Evolutionary conservation across 2,113 vertebrate genomes (phyloP), one percentile per base, ranked within the genome.

Genomic region (Trogon surrucura): DNA sequence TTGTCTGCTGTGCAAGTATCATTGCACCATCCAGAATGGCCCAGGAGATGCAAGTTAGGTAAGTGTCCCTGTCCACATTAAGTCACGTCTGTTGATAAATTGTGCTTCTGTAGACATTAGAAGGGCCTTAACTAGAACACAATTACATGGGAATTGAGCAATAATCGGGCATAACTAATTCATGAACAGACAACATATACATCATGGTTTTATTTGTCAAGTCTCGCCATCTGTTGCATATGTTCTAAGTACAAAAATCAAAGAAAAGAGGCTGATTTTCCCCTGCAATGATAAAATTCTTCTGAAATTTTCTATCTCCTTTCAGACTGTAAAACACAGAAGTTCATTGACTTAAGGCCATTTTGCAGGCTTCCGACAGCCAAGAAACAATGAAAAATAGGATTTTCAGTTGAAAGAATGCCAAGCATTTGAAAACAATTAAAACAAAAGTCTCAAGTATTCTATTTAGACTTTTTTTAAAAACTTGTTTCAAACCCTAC

Each of bases 301-400:
- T 73, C 53, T 48, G 64, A 90, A 70, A 80, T 90, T 26, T 79
- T 90, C 69, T 23, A 11, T 72, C 45, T 92, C 27, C 13, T 75
- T 95, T 92, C 73, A 86, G 45, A 70, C 6, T 60, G 32, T 53
- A 66, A 93, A 72, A 93, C 85, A 93, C 17, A 95, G 51, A 82
- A 96, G 71, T 90, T 91, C 36, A 80, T 27, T 72, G 64, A 91
- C 70, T 97, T 95, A 30, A 93, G 82, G 62, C n/a, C 32, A 75
- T 91, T 84, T 88, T 94, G 67, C 36, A 91, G 67, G 77, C 53
- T 82, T 81, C 86, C 96, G 50, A 81, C 67, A 95, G 80, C 61
- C 81, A 86, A 91, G 78, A 93, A 95, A 96, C 73, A 97, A 94
- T 64, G 16, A 23, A 87, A 96, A 82, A 87, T 45, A 93, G 29